Base-by-base conservation (phyloP, 2,888 invertebrate species). In the Tanypteryx hageni region DNA sequence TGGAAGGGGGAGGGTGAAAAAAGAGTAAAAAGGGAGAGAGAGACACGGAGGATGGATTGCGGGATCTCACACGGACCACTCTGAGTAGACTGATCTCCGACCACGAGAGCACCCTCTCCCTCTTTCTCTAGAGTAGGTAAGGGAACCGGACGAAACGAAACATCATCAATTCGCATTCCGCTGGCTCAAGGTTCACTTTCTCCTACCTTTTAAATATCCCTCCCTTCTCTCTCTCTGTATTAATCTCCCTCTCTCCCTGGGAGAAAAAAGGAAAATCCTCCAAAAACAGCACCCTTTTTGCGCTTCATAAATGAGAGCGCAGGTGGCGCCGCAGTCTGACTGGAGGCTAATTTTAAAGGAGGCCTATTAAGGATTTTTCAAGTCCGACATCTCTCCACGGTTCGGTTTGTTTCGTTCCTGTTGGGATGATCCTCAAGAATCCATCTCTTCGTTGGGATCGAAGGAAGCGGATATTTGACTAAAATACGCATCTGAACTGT, bases 101-200 rank as follows among this genome's bases (percentile, higher is more conserved):
- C 76, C 64, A 64, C 44, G 89, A 83, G 56, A 83, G 83, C 9
- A 13, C 22, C 18, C 68, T 68, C 68, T n/a, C 68, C 13, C 11
- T 27, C 76, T 44, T 5, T 44, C 44, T 44, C 44, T 44, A n/a
- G 83, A 56, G 18, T 44, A 83, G 83, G 82, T 9, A 13, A 57
- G 57, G 3, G 57, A 56, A 57, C 14, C 14, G 83, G 14, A 44
- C 31, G 89, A 64, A 64, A 89, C 64, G 89, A 89, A n/a, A 44
- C 89, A 56, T 64, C 89, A 89, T 89, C 89, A 89, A 89, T 89
- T 89, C 89, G 89, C 89, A 89, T 89, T 89, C 89, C 89, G 16
- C 83, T n/a, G 83, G 44, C 31, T 11, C 22, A 11, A 83, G 13
- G 16, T 16, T 44, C 8, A 13, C 44, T 8, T 11, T 59, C 27